These are phyloP conservation scores for Acholoe squamosa DNA, from an alignment of 2,888 invertebrate genomes.

Conservation along the genomic window DNA sequence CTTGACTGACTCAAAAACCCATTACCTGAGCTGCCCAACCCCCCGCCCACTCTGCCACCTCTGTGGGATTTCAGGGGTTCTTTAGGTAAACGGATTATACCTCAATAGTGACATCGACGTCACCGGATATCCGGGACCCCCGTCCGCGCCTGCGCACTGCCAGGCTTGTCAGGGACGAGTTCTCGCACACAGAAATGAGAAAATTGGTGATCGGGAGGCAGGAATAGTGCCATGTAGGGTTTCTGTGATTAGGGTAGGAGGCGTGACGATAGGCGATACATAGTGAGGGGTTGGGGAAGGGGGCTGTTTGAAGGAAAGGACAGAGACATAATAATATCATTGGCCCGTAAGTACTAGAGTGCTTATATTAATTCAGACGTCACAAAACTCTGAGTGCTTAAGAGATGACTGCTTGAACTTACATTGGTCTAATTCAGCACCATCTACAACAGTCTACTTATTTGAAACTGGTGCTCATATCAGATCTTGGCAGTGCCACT, in stretches of 20 bases:
- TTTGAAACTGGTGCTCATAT: too few relatives aligned
- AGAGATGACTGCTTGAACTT: too few relatives aligned
- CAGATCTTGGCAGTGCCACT: too few relatives aligned
- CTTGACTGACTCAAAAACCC: neutral
- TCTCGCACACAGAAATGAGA: neutral
- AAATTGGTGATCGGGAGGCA: neutral
- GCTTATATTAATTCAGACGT: too few relatives aligned
- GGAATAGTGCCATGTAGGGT: neutral
- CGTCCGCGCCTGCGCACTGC: neutral
- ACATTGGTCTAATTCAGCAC: too few relatives aligned
- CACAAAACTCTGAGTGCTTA: too few relatives aligned
- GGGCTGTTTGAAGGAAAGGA: too few relatives aligned
- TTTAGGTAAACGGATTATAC: neutral
- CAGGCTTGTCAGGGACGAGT: neutral
- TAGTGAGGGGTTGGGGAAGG: too few relatives aligned
- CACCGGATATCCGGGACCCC: neutral
- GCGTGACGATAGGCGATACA: neutral
- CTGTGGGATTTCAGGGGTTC: constrained; percentile 17
- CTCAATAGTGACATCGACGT: neutral
- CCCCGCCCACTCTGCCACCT: neutral
- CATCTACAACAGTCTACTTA: too few relatives aligned
- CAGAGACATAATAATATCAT: too few relatives aligned
- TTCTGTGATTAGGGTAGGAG: neutral
- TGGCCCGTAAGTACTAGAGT: too few relatives aligned
- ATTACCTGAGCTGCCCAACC: neutral